phyloP scores from a whole-genome alignment of 2,888 invertebrate species.

The Drosophila austrosaltans region DNA sequence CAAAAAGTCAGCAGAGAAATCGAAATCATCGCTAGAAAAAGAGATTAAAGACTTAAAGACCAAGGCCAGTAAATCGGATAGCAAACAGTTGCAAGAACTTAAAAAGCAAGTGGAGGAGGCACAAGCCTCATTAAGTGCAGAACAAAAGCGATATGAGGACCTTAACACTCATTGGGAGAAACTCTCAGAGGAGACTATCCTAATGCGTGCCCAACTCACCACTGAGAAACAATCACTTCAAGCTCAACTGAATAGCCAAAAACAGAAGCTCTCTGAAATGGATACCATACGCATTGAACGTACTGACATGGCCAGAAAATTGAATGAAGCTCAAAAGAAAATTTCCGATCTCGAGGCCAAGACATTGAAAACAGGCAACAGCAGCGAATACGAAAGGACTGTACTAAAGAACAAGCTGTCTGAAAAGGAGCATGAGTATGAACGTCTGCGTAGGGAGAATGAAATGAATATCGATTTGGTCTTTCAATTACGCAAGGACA shows the following conservation, averaged over 20 bases:
- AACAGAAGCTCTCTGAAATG: conserved; percentile 76
- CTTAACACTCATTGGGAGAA: conserved; percentile 92
- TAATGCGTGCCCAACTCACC: conserved; percentile 91
- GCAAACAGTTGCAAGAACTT: conserved; percentile 88
- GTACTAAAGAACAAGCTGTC: conserved; percentile 88
- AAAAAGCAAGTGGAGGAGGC: conserved; percentile 85
- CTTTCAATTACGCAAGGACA: conserved; percentile 89
- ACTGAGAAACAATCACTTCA: conserved; percentile 92
- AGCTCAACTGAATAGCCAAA: conserved; percentile 81
- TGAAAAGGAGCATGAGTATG: conserved; percentile 90
- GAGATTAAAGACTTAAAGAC: conserved; percentile 90
- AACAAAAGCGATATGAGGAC: conserved; percentile 90
- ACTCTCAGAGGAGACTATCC: conserved; percentile 92
- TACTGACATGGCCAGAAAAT: conserved; percentile 76
- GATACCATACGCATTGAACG: conserved; percentile 80
- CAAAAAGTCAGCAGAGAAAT: conserved; percentile 87
- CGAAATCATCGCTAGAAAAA: conserved; percentile 88
- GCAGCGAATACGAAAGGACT: conserved; percentile 87
- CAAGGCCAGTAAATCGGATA: conserved; percentile 86
- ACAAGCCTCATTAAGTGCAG: conserved; percentile 87
- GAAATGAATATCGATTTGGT: conserved; percentile 89
- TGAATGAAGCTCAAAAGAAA: conserved; percentile 79
- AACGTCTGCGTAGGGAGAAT: conserved; percentile 88
- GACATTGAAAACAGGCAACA: conserved; percentile 71
- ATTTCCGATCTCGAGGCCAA: conserved; percentile 80